A percentile compares a stretch with the other conserved stretches of the same genome.
Conservation (phyloP, 2,113 vertebrate genomes). For the Fulmarus glacialis region DNA sequence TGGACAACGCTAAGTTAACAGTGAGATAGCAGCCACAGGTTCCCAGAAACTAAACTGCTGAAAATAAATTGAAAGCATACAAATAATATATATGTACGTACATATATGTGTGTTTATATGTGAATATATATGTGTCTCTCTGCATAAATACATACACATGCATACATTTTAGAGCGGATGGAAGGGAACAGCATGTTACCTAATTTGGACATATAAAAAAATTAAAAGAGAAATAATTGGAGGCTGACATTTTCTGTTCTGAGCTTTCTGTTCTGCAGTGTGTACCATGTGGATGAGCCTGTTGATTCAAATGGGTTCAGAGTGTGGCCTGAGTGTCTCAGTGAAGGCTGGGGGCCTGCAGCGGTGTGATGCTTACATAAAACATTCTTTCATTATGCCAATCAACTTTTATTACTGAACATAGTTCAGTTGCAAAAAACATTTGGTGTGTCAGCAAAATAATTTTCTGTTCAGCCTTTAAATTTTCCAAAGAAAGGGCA, state of each 20-base stretch:
- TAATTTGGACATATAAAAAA: background rate
- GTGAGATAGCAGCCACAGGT: background rate
- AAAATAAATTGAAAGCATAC: background rate
- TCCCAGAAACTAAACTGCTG: background rate
- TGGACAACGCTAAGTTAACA: background rate
- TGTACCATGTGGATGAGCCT: background rate
- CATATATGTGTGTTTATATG: background rate
- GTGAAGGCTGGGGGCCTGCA: background rate
- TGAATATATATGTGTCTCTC: background rate
- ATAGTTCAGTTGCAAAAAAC: background rate
- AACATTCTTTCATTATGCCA: constrained; percentile 23
- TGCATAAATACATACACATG: background rate
- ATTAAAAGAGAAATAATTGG: background rate
- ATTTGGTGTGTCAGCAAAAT: constrained; percentile 40
- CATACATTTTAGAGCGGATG: background rate
- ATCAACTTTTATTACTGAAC: constrained; percentile 47
- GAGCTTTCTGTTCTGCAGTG: background rate
- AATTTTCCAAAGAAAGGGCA: constrained; percentile 22
- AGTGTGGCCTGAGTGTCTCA: background rate
- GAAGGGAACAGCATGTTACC: background rate
- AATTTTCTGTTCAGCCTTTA: constrained; percentile 13
- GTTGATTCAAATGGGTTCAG: background rate
- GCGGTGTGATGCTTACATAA: background rate
- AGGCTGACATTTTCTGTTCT: background rate
- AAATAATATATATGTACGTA: background rate